A percentile compares a stretch with the other conserved stretches of the same genome.
phyloP scores from a whole-genome alignment of 2,888 invertebrate species.

The Calameuta filiformis region DNA sequence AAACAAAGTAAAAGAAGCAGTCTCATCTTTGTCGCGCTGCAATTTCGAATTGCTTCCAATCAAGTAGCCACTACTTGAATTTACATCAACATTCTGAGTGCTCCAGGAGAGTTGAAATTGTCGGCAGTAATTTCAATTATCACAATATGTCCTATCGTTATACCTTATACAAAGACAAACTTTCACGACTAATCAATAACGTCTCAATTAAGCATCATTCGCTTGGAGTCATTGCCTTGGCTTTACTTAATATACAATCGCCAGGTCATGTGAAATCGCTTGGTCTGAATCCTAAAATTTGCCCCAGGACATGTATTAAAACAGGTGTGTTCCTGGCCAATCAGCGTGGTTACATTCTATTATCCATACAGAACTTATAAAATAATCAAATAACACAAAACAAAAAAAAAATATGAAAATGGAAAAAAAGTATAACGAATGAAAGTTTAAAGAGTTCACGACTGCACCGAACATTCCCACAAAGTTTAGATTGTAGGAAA shows the following conservation, averaged over 20 bases:
- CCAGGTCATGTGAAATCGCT: conserved; percentile 33
- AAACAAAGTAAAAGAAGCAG: background rate
- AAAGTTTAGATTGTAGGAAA: conserved; percentile 49
- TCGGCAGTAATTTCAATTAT: background rate
- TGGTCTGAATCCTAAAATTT: conserved; percentile 43
- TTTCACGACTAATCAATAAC: background rate
- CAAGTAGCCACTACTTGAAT: background rate
- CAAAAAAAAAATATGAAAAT: background rate
- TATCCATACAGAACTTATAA: conserved; percentile 36
- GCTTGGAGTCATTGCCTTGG: background rate
- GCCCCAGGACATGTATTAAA: conserved; percentile 40
- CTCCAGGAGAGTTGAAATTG: background rate
- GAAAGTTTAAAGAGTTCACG: conserved; percentile 34
- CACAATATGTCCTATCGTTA: background rate
- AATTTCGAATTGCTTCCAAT: background rate
- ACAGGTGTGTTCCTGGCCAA: conserved; percentile 62
- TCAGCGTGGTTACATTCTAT: conserved; percentile 62
- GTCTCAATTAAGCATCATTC: background rate
- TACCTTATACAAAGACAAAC: background rate
- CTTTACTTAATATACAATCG: background rate
- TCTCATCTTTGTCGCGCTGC: background rate
- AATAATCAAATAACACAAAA: background rate
- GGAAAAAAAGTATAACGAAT: conserved; percentile 23
- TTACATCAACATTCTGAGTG: background rate
- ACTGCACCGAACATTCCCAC: conserved; percentile 59